These are phyloP conservation scores for Parotocinclus haroldoi DNA, from an alignment of 2,797 vertebrate genomes.

Conservation along the genomic window DNA sequence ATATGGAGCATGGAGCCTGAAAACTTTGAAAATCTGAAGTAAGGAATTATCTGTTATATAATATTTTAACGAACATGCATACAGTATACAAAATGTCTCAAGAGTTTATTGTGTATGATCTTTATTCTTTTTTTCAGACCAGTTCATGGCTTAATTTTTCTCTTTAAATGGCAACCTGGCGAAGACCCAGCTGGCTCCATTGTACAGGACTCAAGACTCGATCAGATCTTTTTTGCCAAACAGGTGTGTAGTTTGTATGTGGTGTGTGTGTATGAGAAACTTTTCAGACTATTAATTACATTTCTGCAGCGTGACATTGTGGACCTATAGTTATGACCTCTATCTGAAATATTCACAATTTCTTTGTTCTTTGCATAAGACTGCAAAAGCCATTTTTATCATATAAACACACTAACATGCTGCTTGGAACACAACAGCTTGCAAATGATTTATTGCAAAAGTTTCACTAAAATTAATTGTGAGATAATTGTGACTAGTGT, in stretches of 20 bases:
- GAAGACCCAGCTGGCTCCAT: conserved; percentile 96
- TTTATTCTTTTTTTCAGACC: conserved; percentile 74
- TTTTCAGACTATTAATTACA: too few relatives aligned
- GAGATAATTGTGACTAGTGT: too few relatives aligned
- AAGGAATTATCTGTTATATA: conserved; percentile 48
- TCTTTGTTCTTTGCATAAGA: too few relatives aligned
- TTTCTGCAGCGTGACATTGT: too few relatives aligned
- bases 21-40: conserved; percentile 98
- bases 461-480: too few relatives aligned
- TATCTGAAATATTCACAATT: too few relatives aligned
- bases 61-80: neutral
- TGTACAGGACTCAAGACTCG: conserved; percentile 94
- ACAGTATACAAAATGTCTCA: neutral
- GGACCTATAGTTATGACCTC: too few relatives aligned
- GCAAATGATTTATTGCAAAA: too few relatives aligned
- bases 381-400: too few relatives aligned
- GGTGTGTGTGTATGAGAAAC: too few relatives aligned
- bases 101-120: neutral
- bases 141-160: conserved; percentile 97
- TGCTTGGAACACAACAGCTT: too few relatives aligned
- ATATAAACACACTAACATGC: too few relatives aligned
- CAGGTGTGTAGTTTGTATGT: conserved; percentile 70
- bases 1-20: conserved; percentile 99
- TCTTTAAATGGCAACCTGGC: conserved; percentile 99
- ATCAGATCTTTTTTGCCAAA: conserved; percentile 97